These are phyloP conservation scores for Synergus laeviventris DNA, from an alignment of 2,888 invertebrate species.

Conservation along the genomic window DNA sequence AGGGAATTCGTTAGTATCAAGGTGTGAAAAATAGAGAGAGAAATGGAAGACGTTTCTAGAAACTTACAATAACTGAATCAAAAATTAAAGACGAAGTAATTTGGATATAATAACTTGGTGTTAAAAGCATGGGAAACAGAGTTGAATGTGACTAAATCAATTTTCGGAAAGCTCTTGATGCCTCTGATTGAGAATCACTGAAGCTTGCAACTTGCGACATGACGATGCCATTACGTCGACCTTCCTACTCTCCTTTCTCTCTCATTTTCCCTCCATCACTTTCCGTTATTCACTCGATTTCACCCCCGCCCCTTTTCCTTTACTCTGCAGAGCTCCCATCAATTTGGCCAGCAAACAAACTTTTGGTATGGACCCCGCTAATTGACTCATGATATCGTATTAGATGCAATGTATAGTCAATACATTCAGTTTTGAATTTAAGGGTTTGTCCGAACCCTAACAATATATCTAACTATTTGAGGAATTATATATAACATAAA, in stretches of 20 bases:
- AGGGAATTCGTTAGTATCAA: constrained; percentile 26
- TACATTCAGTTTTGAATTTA: constrained; percentile 23
- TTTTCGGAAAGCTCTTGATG: constrained; percentile 28
- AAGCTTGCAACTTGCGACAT: constrained; percentile 69
- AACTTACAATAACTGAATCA: not conserved
- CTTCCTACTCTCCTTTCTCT: constrained; percentile 44
- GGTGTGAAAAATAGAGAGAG: constrained; percentile 6
- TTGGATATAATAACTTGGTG: not conserved
- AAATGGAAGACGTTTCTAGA: constrained; percentile 12
- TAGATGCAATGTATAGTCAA: constrained; percentile 21
- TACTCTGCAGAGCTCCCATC: constrained; percentile 35
- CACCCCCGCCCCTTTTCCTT: constrained; percentile 1
- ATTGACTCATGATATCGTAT: constrained; percentile 37
- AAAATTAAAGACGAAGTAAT: not conserved
- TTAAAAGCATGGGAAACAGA: constrained; percentile 12
- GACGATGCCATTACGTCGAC: constrained; percentile 69
- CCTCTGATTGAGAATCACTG: constrained; percentile 68
- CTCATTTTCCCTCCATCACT: constrained; percentile 46
- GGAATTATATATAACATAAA: not conserved
- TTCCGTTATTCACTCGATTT: constrained; percentile 41
- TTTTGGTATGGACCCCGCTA: constrained; percentile 13
- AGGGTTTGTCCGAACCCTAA: not conserved
- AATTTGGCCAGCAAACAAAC: constrained; percentile 40
- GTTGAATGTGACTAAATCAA: constrained; percentile 22
- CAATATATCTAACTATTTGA: too few species aligned